Evolutionary conservation across 2,888 invertebrate species (phyloP).

Genomic region (Diloba caeruleocephala): DNA sequence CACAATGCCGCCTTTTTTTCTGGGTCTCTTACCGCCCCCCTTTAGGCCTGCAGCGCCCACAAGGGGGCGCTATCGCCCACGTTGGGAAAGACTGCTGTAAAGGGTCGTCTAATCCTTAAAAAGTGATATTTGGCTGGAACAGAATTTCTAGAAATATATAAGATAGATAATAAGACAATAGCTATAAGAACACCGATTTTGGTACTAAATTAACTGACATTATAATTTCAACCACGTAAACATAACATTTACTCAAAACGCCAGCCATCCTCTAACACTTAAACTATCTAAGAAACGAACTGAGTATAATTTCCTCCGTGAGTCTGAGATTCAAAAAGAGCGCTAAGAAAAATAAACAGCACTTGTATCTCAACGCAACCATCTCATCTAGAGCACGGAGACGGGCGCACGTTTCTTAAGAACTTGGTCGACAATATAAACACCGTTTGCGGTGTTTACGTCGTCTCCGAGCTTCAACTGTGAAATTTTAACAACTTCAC

Average conservation of each 20-base stretch:
- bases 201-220: conserved; percentile 16
- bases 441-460: conserved; percentile 76
- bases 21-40: no score
- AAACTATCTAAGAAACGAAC: conserved; percentile 72
- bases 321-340: conserved; percentile 75
- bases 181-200: conserved; percentile 6
- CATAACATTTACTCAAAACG: conserved; percentile 47
- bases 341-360: conserved; percentile 81
- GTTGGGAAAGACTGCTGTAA: conserved; percentile 13
- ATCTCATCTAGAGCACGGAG: conserved; percentile 79
- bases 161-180: no score
- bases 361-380: conserved; percentile 82
- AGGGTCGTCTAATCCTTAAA: conserved; percentile 22
- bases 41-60: no score
- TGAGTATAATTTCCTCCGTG: conserved; percentile 75
- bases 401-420: conserved; percentile 79
- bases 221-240: conserved; percentile 42
- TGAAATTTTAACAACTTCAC: conserved; percentile 67
- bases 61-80: no score
- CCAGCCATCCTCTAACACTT: conserved; percentile 60
- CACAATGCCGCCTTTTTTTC: no score
- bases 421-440: conserved; percentile 77
- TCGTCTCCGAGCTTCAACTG: conserved; percentile 65
- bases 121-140: conserved; percentile 11
- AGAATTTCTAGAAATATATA: conserved; percentile 1